Base-by-base conservation (phyloP, 2,888 invertebrate species). In the Drosophila crucigera region DNA sequence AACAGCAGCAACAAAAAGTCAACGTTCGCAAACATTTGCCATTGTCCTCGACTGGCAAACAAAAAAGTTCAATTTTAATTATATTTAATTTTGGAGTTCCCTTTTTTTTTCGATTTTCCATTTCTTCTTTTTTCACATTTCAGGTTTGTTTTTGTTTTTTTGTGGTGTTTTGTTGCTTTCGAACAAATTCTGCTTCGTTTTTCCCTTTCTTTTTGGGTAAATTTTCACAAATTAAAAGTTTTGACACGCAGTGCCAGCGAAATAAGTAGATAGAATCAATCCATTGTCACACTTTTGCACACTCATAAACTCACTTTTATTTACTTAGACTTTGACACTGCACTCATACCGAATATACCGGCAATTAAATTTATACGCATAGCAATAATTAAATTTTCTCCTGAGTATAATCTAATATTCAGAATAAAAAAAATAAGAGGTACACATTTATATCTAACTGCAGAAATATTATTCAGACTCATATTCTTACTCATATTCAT, bases 221-320 rank as follows among this genome's bases (percentile, higher is more conserved):
- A 65, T 73, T 62, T 74, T 81, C 55, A 58, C 69, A 83, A 85
- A 82, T 83, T 83, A 81, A 83, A 81, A 81, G 73, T 83, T 84
- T 68, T 68, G 69, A 64, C 64, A 43, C 52, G 19, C 55, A 33
- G 10, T 59, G 33, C 3, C 33, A 22, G 16, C 4, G 16, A 28
- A 35, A 14, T 16, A 28, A 35, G 28, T 28, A 28, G 16, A 35
- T 14, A 9, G 3, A 59, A 31, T 47, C 47, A 47, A 22, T 47
- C 14, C 47, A 22, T 22, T 22, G 4, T 14, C 3, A 41, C 9
- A n/a, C 39, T 41, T 41, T 11, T 10, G n/a, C n/a, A 41, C 10
- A 22, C 11, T 11, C 11, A 14, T 7, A 16, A 47, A 1, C 16
- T 16, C 2, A 16, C 16, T 22, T 47, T 43, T 41, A n/a, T n/a